Evolutionary conservation across 2,888 invertebrate species (phyloP).

Genomic region (Limulus polyphemus): DNA sequence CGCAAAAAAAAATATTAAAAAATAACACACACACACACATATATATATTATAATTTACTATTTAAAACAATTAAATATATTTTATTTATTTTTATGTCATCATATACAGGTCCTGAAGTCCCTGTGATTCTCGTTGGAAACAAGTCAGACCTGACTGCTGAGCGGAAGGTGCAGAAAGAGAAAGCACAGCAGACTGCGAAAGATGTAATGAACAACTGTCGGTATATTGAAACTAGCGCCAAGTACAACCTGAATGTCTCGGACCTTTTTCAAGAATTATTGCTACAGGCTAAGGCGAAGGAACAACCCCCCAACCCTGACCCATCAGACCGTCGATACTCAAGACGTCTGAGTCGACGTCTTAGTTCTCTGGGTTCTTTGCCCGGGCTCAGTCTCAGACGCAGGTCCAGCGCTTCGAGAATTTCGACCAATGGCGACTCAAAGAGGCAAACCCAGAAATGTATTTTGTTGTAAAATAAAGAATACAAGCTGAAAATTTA

Average conservation of each 20-base stretch:
- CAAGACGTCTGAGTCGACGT: conserved; percentile 14
- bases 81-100: neutral
- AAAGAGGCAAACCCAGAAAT: neutral
- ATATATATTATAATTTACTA: neutral
- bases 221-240: conserved; percentile 27
- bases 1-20: too few relatives aligned
- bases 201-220: conserved; percentile 20
- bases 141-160: conserved; percentile 24
- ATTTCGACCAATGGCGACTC: neutral
- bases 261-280: conserved; percentile 24
- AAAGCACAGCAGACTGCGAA: conserved; percentile 11
- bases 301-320: conserved; percentile 14
- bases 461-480: neutral
- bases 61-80: neutral
- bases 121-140: conserved; percentile 28
- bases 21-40: neutral
- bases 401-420: conserved; percentile 3
- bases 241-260: conserved; percentile 27
- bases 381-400: conserved; percentile 10
- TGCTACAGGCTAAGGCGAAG: conserved; percentile 35
- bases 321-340: conserved; percentile 7
- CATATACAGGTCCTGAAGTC: conserved; percentile 10
- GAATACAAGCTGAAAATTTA: too few relatives aligned
- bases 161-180: conserved; percentile 22
- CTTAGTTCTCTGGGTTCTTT: conserved; percentile 15